A percentile compares a stretch with the other conserved stretches of the same genome.
These are phyloP conservation scores for Euwallacea fornicatus DNA, from an alignment of 1,140 invertebrate species.

Conservation along the genomic window DNA sequence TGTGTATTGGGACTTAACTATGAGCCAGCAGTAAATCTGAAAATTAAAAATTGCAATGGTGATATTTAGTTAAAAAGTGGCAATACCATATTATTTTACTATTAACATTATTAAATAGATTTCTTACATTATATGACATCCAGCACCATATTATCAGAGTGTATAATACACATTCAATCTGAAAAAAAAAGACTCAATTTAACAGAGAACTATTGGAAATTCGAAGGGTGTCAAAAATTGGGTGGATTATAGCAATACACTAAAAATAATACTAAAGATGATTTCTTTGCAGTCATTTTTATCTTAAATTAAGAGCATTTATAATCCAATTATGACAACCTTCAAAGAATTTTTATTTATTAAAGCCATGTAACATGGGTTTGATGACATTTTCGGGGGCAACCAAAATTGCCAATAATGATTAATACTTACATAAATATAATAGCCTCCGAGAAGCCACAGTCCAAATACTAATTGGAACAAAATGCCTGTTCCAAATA, in stretches of 20 bases:
- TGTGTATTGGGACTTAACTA: slow-evolving; percentile 78
- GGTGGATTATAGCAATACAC: too few species aligned
- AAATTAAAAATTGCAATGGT: slow-evolving; percentile 43
- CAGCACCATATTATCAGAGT: slow-evolving; percentile 75
- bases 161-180: slow-evolving; percentile 78
- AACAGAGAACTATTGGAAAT: too few species aligned
- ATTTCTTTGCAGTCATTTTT: slow-evolving; percentile 1
- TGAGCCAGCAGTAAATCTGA: slow-evolving; percentile 84
- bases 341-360: too few species aligned
- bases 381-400: too few species aligned
- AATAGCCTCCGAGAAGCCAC: slow-evolving; percentile 83
- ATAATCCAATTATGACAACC: too few species aligned
- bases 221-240: too few species aligned
- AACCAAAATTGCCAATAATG: too few species aligned
- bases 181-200: slow-evolving; percentile 47
- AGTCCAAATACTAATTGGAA: slow-evolving; percentile 81
- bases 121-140: slow-evolving; percentile 82
- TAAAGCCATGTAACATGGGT: too few species aligned
- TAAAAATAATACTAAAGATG: slow-evolving; percentile 19
- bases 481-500: slow-evolving; percentile 68
- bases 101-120: slow-evolving; percentile 2
- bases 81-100: neutral
- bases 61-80: slow-evolving; percentile 27
- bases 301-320: too few species aligned
- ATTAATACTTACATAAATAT: slow-evolving; percentile 78